Percentiles rank a stretch among this genome's conserved stretches.
These are phyloP conservation scores for Muscicapa adusta DNA, from an alignment of 2,113 vertebrate genomes.

Conservation along the genomic window DNA sequence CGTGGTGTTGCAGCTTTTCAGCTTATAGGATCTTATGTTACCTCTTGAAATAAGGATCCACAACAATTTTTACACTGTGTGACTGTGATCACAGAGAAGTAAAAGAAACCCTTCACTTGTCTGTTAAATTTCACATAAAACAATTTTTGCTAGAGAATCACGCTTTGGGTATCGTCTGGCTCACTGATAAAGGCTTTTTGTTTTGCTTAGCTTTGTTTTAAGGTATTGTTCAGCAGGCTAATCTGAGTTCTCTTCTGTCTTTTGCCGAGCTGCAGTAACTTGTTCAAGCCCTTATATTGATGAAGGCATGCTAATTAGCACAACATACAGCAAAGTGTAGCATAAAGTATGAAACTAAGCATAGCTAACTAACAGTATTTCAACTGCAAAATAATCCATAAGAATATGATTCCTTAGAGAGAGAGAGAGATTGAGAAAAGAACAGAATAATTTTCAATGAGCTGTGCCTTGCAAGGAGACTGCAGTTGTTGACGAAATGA, in stretches of 20 bases:
- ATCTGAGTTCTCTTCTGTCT: neutral
- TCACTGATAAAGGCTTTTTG: neutral
- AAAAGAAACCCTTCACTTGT: neutral
- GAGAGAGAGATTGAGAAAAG: neutral
- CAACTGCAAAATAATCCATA: neutral
- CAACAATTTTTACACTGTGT: neutral
- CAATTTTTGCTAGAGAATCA: neutral
- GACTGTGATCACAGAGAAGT: neutral
- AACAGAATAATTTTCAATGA: neutral
- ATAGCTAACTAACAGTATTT: neutral
- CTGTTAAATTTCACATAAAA: neutral
- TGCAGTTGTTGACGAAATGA: neutral
- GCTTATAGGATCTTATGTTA: constrained; percentile 18
- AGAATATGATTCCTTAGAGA: neutral
- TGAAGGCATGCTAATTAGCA: neutral
- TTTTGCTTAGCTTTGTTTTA: neutral
- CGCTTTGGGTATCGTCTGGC: neutral
- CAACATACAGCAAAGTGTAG: neutral
- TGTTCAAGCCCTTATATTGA: neutral
- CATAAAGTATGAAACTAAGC: neutral
- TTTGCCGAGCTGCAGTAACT: neutral
- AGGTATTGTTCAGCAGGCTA: neutral
- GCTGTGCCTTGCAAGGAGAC: neutral
- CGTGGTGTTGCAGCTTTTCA: constrained; percentile 26
- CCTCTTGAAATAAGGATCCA: neutral